These are phyloP conservation scores for Microcebus griseorufus DNA, from an alignment of 2,113 vertebrate species.

Conservation along the genomic window DNA sequence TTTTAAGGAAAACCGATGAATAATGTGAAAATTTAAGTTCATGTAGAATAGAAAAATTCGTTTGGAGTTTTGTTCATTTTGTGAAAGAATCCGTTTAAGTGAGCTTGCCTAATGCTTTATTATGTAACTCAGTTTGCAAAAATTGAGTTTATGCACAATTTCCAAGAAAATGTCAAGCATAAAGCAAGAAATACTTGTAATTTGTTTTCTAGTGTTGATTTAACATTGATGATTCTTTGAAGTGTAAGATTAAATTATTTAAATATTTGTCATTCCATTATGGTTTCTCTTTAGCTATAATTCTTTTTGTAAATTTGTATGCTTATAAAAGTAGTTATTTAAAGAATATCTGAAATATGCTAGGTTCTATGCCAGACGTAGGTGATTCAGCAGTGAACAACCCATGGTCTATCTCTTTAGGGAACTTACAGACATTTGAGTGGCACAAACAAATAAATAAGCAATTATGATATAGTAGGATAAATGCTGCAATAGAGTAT, in stretches of 20 bases:
- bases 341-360: background rate
- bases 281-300: background rate
- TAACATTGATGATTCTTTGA: constrained; percentile 27
- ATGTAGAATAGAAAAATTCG: background rate
- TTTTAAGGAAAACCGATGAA: background rate
- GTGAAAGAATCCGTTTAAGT: background rate
- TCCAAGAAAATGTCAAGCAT: background rate
- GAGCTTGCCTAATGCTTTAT: background rate
- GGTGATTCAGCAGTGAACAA: background rate
- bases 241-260: constrained; percentile 27
- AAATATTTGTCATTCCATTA: constrained; percentile 26
- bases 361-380: background rate
- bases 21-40: background rate
- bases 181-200: background rate
- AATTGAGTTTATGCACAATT: background rate
- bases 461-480: background rate
- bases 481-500: background rate
- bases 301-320: background rate
- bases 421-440: constrained; percentile 5
- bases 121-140: constrained; percentile 2
- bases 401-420: background rate
- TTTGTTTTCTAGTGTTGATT: constrained; percentile 46
- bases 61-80: background rate
- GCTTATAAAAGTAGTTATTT: background rate
- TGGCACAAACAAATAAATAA: background rate